These are phyloP conservation scores for Aix galericulata DNA, from an alignment of 2,113 vertebrate genomes.

Conservation along the genomic window DNA sequence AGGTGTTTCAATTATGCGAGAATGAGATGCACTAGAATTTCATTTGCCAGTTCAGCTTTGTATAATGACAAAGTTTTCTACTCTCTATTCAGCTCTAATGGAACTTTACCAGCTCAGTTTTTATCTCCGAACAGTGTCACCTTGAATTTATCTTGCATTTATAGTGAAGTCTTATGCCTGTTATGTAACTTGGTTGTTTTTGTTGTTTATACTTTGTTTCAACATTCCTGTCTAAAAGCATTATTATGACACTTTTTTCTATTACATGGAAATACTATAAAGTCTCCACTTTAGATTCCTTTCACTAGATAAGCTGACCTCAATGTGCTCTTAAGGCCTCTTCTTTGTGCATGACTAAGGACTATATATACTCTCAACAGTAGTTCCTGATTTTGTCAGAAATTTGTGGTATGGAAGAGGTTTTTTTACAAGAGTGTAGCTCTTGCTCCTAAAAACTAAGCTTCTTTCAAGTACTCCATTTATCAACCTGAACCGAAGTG, in stretches of 20 bases:
- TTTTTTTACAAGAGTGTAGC: background rate
- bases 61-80: background rate
- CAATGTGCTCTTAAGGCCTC: background rate
- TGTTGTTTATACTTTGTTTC: background rate
- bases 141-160: slow-evolving; percentile 8
- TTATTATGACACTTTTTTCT: slow-evolving; percentile 10
- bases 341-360: background rate
- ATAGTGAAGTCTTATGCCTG: background rate
- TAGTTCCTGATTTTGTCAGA: background rate
- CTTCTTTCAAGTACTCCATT: background rate
- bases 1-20: background rate
- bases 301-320: background rate
- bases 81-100: background rate
- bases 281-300: background rate
- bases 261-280: background rate
- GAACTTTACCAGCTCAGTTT: background rate
- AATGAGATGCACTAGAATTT: background rate
- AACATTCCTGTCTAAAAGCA: background rate
- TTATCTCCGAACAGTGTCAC: background rate
- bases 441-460: background rate
- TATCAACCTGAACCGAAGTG: background rate
- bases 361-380: background rate
- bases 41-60: background rate
- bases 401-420: background rate
- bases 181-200: background rate